phyloP scores from a whole-genome alignment of 1,140 invertebrate species.

The Heliothis virescens region DNA sequence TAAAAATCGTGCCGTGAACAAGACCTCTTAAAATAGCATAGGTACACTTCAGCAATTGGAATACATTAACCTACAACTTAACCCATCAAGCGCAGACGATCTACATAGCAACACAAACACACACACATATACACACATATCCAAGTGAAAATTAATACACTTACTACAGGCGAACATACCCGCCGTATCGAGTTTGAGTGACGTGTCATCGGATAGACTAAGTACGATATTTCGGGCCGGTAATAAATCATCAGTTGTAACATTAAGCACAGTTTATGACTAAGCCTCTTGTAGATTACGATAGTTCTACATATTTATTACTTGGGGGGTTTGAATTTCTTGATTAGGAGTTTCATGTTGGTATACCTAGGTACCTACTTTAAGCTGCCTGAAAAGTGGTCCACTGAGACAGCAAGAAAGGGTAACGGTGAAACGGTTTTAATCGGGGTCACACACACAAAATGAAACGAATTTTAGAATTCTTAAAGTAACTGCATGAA shows the following conservation, averaged over 20 bases:
- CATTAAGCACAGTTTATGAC: constrained; percentile 9
- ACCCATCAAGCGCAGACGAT: constrained; percentile 3
- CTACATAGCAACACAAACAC: not conserved
- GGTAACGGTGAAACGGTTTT: no score
- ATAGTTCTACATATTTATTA: not conserved
- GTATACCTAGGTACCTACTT: no score
- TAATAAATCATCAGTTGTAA: constrained; percentile 39
- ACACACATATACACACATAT: not conserved
- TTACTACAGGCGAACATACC: not conserved
- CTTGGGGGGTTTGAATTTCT: no score
- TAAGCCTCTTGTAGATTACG: not conserved
- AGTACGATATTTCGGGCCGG: constrained; percentile 19
- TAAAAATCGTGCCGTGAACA: not conserved
- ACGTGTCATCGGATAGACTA: constrained; percentile 24
- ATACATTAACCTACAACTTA: not conserved
- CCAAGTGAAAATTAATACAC: constrained; percentile 31
- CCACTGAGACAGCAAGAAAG: no score
- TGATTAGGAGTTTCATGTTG: no score
- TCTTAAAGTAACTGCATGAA: no score
- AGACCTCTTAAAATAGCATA: not conserved
- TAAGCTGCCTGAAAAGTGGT: no score
- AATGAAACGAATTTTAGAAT: no score
- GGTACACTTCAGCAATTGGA: not conserved
- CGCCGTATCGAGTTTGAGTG: constrained; percentile 6
- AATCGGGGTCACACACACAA: no score